Base-by-base conservation (phyloP, 2,113 vertebrate species). In the Pomatostomus ruficeps region DNA sequence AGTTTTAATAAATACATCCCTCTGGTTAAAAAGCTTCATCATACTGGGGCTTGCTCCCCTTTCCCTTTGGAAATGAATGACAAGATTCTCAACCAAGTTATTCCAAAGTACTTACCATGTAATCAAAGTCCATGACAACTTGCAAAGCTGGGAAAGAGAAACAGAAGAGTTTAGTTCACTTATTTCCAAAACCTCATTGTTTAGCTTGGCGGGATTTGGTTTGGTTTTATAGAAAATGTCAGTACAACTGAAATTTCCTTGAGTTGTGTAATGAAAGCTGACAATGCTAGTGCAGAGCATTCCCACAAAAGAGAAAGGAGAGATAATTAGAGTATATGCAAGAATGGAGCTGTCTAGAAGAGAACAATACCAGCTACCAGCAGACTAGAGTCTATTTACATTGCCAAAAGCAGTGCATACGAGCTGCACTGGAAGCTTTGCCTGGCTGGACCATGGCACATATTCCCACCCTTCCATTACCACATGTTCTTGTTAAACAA, bases 1-100 rank as follows among this genome's bases (percentile, higher is more conserved):
- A 51, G 40, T 91, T 94, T 62, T 91, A 92, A 59, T 80, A 80
- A 42, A 43, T 59, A 68, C 45, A 90, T 57, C 28, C 88, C 5
- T 94, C 52, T 74, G 42, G 72, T 74, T 96, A 54, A 93, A 95
- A 95, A 80, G 43, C 49, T 77, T 77, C 33, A 18, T 43, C 33
- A 51, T 52, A 35, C 59, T 13, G 26, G 65, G 70, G 57, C 31
- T 72, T 66, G 36, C 16, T 54, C 29, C 9, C 33, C 23, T 92
- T 67, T 75, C 13, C 17, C 51, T 17, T 48, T 24, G 43, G 51
- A 28, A 55, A 71, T 23, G 11, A 66, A 57, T 11, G 7, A 68
- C 35, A 72, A 52, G 48, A 85, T 91, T 93, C 59, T 49, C 79
- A 80, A 7, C 9, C 38, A 77, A 52, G 11, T 74, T 75, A 40